A percentile compares a stretch with the other conserved stretches of the same genome.
Evolutionary conservation across 2,888 invertebrate species (phyloP).

Genomic region (Limnephilus lunatus): DNA sequence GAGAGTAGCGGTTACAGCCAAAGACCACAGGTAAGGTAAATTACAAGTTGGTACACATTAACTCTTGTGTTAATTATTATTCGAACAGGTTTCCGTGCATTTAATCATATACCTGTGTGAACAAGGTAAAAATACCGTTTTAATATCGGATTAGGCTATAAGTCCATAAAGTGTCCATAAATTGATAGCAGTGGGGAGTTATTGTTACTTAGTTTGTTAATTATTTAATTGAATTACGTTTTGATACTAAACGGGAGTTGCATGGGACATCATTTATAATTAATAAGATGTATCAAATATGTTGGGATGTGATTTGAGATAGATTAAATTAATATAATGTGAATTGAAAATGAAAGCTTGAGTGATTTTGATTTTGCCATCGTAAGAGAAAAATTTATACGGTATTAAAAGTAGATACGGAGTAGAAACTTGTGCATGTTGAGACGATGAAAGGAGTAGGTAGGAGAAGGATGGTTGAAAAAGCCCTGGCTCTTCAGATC

Average conservation of each 20-base stretch:
- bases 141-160: background rate
- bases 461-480: too few species aligned
- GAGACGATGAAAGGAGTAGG: too few species aligned
- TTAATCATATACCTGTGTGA: background rate
- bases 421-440: too few species aligned
- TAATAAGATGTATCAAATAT: too few species aligned
- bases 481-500: too few species aligned
- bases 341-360: too few species aligned
- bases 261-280: background rate
- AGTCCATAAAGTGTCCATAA: background rate
- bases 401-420: too few species aligned
- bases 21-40: conserved; percentile 2
- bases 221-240: background rate
- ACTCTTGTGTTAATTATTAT: background rate
- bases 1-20: background rate
- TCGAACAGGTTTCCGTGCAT: background rate
- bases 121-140: background rate
- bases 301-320: background rate
- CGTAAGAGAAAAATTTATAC: too few species aligned
- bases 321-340: too few species aligned
- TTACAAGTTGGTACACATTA: background rate
- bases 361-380: too few species aligned
- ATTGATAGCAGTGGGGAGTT: background rate
- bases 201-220: background rate
- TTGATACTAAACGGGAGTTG: background rate